Evolutionary conservation across 2,888 invertebrate species (phyloP), one percentile per base, ranked within the genome.

Genomic region (Tiliacea aurago): DNA sequence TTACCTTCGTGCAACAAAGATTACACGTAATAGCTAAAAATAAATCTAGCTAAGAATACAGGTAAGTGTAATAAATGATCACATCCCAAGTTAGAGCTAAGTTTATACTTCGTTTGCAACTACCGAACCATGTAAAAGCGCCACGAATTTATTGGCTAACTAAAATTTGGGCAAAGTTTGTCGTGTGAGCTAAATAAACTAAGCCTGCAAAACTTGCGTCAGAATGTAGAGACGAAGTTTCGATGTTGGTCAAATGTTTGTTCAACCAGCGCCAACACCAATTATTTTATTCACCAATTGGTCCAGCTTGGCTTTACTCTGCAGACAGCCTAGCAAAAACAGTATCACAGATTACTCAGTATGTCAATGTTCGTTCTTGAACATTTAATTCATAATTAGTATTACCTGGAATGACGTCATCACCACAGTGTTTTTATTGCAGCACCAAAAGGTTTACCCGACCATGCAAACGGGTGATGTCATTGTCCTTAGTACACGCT

Each of bases 401-500:
- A 67, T 56, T 69, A 53, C 15, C 15, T 61, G 65, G 56, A 23
- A 55, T 49, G 62, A 61, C 75, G 58, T 59, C 65, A 72, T 41
- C 37, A 49, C 56, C 56, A 68, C 49, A 66, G 70, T 62, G 66
- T 86, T 80, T 77, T 84, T 80, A 70, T 78, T 75, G 79, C 78
- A 81, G 43, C 64, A 75, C 81, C 70, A 84, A 84, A 89, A 86
- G 82, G 85, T 85, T 86, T 76, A 85, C 55, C 84, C 76, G 73
- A 81, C 76, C 84, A 83, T 85, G 86, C 81, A 76, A 84, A 76
- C 23, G 59, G 75, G 73, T 91, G 92, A 91, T 91, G 91, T 92
- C 92, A 92, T 87, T 89, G 89, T 84, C 88, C 90, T 88, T 84
- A 89, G 87, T 86, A 88, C 72, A 49, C 70, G 68, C 71, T 78